Percentiles rank a stretch among this genome's conserved stretches.
Evolutionary conservation across 2,797 vertebrate genomes (phyloP).

Genomic region (Falco naumanni): DNA sequence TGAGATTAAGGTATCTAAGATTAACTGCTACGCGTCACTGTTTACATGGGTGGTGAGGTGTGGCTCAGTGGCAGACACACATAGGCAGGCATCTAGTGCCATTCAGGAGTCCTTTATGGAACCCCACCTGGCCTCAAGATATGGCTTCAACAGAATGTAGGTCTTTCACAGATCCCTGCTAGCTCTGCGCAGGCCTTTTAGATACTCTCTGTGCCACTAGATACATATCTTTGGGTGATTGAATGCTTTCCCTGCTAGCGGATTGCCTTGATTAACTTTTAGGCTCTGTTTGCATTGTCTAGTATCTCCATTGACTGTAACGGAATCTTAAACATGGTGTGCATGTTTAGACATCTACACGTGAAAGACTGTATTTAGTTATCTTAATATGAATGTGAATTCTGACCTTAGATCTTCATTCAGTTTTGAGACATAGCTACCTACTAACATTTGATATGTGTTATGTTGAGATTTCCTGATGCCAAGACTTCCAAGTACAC

Average conservation of each 20-base stretch:
- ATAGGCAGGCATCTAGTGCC: background rate
- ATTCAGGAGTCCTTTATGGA: background rate
- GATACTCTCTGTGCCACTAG: background rate
- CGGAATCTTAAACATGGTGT: background rate
- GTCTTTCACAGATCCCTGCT: background rate
- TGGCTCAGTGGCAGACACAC: background rate
- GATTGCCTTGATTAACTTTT: background rate
- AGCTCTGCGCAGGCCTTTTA: background rate
- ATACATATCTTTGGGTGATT: background rate
- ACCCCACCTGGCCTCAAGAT: background rate
- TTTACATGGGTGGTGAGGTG: background rate
- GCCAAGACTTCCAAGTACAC: background rate
- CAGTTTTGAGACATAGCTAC: background rate
- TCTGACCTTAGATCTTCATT: background rate
- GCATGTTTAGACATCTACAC: background rate
- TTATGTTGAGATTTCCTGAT: background rate
- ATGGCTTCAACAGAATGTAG: background rate
- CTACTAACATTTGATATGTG: background rate
- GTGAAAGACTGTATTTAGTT: background rate
- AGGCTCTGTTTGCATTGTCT: background rate
- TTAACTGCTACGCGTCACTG: background rate
- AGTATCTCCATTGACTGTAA: background rate
- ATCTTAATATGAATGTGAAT: background rate
- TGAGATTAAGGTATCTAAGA: background rate
- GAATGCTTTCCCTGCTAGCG: background rate